Evolutionary conservation across 2,888 invertebrate genomes (phyloP), one percentile per base, ranked within the genome.

Genomic region (Myathropa florea): DNA sequence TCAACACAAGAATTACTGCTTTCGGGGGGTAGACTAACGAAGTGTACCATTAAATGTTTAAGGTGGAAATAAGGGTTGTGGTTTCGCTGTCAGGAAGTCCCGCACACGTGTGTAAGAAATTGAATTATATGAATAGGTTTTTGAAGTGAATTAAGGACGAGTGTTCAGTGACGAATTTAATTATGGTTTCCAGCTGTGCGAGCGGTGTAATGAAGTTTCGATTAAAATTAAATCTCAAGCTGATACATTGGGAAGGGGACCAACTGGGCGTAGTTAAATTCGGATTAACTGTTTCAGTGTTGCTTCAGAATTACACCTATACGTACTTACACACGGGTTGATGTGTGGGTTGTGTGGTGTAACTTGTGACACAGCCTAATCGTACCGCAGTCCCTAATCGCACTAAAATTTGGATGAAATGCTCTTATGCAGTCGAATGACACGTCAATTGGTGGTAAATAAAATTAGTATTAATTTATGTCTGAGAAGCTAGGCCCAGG

Each of bases 101-200:
- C 7, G 28, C 21, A 23, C 33, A 33, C 28, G 53, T 57, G 28
- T 64, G 55, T n/a, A 63, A 21, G 57, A 46, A 71, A 78, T 64
- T 78, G 61, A 70, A 70, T 70, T 78, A 78, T 78, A 30, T 24
- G 63, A 63, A 70, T 63, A 64, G 71, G 71, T 71, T 78, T 59
- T 55, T 39, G 59, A 71, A 78, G 64, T 71, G 78, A 78, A 71
- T 78, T 78, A 71, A 57, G 23, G 26, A 23, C 64, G 63, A 70
- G 53, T 39, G 39, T 24, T 39, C 55, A 55, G 23, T 18, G 70
- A 64, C 39, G 78, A 71, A 78, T 78, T 64, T 63, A 71, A 78
- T 78, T 78, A 71, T 36, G 57, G 21, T 12, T 70, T n/a, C 21
- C 70, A 70, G 61, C 55, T 78, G 70, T 64, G 46, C 26, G 60